Conservation (phyloP, 2,797 vertebrate species). For the Benthosema pterotum region DNA sequence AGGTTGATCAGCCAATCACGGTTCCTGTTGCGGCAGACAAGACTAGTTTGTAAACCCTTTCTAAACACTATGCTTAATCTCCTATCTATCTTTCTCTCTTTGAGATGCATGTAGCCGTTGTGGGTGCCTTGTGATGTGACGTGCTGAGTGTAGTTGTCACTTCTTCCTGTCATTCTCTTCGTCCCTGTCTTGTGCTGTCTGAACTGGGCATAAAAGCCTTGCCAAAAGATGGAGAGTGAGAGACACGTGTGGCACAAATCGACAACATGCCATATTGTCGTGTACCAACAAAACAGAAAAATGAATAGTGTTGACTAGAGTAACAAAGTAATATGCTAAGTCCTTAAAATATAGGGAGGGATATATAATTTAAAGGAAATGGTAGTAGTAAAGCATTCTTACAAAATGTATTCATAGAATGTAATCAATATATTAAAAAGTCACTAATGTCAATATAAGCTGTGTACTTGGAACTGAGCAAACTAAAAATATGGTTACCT, state of each 20-base stretch:
- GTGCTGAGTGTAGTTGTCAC: slow-evolving; percentile 88
- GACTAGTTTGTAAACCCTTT: slow-evolving; percentile 99
- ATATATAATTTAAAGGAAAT: too few relatives aligned
- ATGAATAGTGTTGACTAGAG: too few relatives aligned
- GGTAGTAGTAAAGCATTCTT: too few relatives aligned
- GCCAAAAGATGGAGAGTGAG: slow-evolving; percentile 4
- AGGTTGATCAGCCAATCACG: slow-evolving; percentile 94
- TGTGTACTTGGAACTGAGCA: too few relatives aligned
- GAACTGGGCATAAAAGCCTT: slow-evolving; percentile 41
- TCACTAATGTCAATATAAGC: too few relatives aligned
- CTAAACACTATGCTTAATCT: slow-evolving; percentile 70
- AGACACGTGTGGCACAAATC: slow-evolving; percentile 13
- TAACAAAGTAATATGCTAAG: too few relatives aligned
- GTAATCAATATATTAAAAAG: too few relatives aligned
- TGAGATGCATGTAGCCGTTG: slow-evolving; percentile 95
- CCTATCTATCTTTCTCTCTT: slow-evolving; percentile 45
- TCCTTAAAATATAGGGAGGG: too few relatives aligned
- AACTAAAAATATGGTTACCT: too few relatives aligned
- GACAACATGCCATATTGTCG: background rate
- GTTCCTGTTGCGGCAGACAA: slow-evolving; percentile 95
- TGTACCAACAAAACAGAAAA: background rate
- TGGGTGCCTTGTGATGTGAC: slow-evolving; percentile 92
- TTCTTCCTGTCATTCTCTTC: slow-evolving; percentile 90
- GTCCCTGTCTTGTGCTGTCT: slow-evolving; percentile 88
- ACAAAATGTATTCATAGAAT: too few relatives aligned